Conservation (phyloP, 1,140 invertebrate genomes). For the Drosophila subobscura region DNA sequence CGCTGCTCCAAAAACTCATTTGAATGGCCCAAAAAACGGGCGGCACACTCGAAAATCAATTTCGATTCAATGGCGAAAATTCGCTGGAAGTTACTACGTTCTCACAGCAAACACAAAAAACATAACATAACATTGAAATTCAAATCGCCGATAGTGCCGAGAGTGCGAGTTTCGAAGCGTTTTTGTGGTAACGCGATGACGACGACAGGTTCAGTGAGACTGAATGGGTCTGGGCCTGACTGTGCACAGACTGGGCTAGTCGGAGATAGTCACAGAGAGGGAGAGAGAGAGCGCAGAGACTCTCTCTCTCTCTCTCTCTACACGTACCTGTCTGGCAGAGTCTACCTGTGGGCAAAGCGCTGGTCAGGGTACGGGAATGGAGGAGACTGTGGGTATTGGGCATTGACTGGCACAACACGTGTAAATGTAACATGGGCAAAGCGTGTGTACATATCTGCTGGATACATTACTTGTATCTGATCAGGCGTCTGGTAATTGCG, state of each 20-base stretch:
- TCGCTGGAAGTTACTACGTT: constrained; percentile 63
- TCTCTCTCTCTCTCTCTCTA: too few relatives aligned
- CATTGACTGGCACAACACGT: constrained; percentile 60
- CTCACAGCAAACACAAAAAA: constrained; percentile 49
- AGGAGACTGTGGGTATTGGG: constrained; percentile 24
- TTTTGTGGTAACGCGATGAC: constrained; percentile 50
- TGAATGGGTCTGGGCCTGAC: constrained; percentile 40
- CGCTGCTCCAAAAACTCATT: constrained; percentile 41
- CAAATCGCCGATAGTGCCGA: constrained; percentile 1
- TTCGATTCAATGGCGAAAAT: constrained; percentile 73
- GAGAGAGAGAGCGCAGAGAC: constrained; percentile 4
- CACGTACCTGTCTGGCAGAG: too few relatives aligned
- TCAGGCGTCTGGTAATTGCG: constrained; percentile 58
- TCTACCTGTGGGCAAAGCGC: too few relatives aligned
- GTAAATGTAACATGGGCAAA: constrained; percentile 57
- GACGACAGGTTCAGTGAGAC: constrained; percentile 70
- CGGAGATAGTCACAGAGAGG: not conserved
- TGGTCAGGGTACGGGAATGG: too few relatives aligned
- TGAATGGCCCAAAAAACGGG: constrained; percentile 42
- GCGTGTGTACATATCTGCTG: constrained; percentile 41
- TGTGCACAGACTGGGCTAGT: not conserved
- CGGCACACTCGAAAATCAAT: constrained; percentile 62
- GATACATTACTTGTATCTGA: constrained; percentile 63
- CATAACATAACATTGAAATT: constrained; percentile 39
- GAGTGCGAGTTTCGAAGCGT: constrained; percentile 13